A percentile compares a stretch with the other conserved stretches of the same genome.
Evolutionary conservation across 2,888 invertebrate genomes (phyloP).

Genomic region (Isotomurus palustris): DNA sequence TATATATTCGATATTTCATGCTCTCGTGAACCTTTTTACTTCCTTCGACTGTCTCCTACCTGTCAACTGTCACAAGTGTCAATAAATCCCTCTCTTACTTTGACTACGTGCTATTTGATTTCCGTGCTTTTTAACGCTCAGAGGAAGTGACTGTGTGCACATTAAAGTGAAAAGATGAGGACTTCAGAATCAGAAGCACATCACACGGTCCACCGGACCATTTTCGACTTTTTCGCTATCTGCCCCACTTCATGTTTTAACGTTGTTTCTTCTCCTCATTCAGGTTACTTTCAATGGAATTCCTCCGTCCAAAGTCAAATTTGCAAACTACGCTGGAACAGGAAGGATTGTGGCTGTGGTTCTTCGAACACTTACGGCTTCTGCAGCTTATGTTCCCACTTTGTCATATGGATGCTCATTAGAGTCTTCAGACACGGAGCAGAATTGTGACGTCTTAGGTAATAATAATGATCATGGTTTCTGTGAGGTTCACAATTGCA

Average conservation of each 20-base stretch:
- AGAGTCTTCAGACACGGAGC: conserved; percentile 49
- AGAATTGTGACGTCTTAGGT: conserved; percentile 51
- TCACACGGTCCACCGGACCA: not conserved
- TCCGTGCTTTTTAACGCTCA: too few relatives aligned
- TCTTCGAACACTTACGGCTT: conserved; percentile 40
- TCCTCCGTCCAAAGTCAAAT: conserved; percentile 43
- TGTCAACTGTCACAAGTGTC: conserved; percentile 5
- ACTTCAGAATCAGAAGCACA: not conserved
- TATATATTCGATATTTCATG: too few relatives aligned
- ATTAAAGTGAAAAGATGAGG: too few relatives aligned
- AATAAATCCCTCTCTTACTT: not conserved
- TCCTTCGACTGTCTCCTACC: not conserved
- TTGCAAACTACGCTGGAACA: conserved; percentile 45
- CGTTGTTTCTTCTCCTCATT: too few relatives aligned
- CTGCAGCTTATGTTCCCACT: conserved; percentile 62
- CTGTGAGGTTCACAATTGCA: too few relatives aligned
- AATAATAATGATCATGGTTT: not conserved
- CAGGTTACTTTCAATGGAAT: conserved; percentile 41
- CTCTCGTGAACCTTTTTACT: conserved; percentile 3
- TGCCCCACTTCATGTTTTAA: too few relatives aligned
- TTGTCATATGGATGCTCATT: conserved; percentile 64
- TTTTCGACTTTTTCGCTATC: not conserved
- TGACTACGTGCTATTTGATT: not conserved
- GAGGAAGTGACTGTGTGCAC: too few relatives aligned
- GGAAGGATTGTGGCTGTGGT: conserved; percentile 44